Evolutionary conservation across 2,888 invertebrate species (phyloP), one percentile per base, ranked within the genome.

Genomic region (Eupeodes luniger): DNA sequence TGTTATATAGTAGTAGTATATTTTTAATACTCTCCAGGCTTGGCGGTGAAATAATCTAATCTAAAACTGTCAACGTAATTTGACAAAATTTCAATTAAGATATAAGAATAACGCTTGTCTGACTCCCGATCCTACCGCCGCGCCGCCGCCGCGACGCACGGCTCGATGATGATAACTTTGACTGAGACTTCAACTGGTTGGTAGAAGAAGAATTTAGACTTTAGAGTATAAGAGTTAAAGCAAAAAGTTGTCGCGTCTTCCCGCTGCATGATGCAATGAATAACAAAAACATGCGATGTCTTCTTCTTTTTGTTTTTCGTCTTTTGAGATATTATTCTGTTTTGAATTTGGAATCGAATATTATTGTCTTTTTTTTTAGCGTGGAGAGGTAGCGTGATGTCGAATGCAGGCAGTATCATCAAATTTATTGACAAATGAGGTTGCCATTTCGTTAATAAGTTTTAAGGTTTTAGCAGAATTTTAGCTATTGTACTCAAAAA

Each of bases 11-110:
- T 27, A 27, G 6, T 40, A 40, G 40, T 40, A 40, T 40, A 40
- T 40, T 62, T 70, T 55, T 44, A 70, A 44, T 40, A 19, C 47
- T 59, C 72, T 49, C 11, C 47, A 5, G 40, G 40, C 40, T 66
- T 49, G 69, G 34, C 64, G 89, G 19, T 40, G 89, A 89, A 90
- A 90, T 91, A 91, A 91, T 91, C 91, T 91, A 91, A 91, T 91
- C 91, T 91, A 89, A 89, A 91, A 91, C 90, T 91, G 91, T 91
- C 91, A 91, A 91, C 91, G 91, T 91, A 91, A 91, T 91, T 91
- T 91, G 91, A 91, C 91, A 91, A 91, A 91, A 91, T 91, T 91
- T 91, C 91, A 91, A 91, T 91, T 91, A 91, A 91, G 91, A 91
- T 91, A 91, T 91, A 91, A 91, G 90, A 90, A 90, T 90, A 91